Evolutionary conservation across 2,888 invertebrate genomes (phyloP), one percentile per base, ranked within the genome.

Genomic region (Mythimna lalbum): DNA sequence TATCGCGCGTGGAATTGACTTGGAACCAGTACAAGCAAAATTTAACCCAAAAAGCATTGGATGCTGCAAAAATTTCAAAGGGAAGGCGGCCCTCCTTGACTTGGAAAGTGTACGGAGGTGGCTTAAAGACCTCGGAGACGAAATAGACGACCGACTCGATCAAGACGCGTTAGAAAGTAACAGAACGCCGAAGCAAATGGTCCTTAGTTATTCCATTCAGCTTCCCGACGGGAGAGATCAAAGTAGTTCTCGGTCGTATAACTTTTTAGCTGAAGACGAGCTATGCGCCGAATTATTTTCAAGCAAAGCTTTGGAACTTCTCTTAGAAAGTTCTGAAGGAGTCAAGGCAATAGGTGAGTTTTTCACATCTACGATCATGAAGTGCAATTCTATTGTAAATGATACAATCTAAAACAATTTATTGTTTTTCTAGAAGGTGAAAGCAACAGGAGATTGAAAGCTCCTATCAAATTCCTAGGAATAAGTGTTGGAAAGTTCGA

Each of bases 41-140:
- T 97, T 98, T 76, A 97, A 99, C 68, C 97, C 99, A 0, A 99
- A 99, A 93, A 99, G 99, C 65, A 98, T 99, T 84, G 99, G 99
- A 0, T 99, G 99, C 88, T 98, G 99, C 90, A 99, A 99, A 94
- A 98, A 98, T 88, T 99, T 99, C 91, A 97, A 97, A 3, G 99
- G 99, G 0, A 97, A 97, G 87, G 97, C 97, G 81, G 97, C 98
- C 14, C 96, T 99, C 7, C 92, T 94, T 0, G 97, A 97, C 23
- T 90, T 97, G 49, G 97, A 97, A 39, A 97, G 97, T 70, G 96
- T 98, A 27, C 95, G 96, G 63, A 97, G 98, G 89, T 99, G 99
- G 99, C 93, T 99, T 0, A 95, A 95, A 59, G 98, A 98, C 87
- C 93, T 99, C 19, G 96, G 98, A 0, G 97, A 96, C 62, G 99